phyloP scores from a whole-genome alignment of 2,888 invertebrate genomes.

The Alcis repandata region DNA sequence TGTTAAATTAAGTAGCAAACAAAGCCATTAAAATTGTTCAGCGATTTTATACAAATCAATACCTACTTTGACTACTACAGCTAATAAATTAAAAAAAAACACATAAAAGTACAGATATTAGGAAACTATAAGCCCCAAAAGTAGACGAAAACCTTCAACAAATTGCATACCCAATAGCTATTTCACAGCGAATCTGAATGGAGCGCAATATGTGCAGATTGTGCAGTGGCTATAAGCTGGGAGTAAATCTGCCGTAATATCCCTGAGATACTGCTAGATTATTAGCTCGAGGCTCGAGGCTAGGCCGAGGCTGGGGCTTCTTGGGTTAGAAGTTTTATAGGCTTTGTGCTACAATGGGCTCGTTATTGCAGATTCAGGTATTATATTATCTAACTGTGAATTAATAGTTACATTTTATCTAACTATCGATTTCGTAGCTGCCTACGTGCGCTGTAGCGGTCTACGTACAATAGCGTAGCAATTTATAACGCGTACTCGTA shows the following conservation, averaged over 20 bases:
- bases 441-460: no score
- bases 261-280: slow-evolving; percentile 33
- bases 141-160: neutral
- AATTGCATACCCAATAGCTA: slow-evolving; percentile 8
- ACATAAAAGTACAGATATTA: no score
- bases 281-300: slow-evolving; percentile 27
- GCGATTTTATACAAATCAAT: no score
- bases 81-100: no score
- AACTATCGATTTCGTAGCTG: no score
- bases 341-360: slow-evolving; percentile 2
- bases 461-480: no score
- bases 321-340: slow-evolving; percentile 16
- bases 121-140: no score
- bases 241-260: slow-evolving; percentile 40
- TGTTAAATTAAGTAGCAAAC: no score
- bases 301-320: slow-evolving; percentile 5
- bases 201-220: slow-evolving; percentile 47
- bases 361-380: neutral
- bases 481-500: no score
- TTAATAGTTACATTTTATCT: no score
- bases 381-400: neutral
- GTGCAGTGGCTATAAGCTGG: slow-evolving; percentile 39
- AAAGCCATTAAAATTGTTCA: no score
- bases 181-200: slow-evolving; percentile 46
- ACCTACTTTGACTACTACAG: no score